Conservation (phyloP, 2,113 vertebrate species). For the Daphoenositta chrysoptera region DNA sequence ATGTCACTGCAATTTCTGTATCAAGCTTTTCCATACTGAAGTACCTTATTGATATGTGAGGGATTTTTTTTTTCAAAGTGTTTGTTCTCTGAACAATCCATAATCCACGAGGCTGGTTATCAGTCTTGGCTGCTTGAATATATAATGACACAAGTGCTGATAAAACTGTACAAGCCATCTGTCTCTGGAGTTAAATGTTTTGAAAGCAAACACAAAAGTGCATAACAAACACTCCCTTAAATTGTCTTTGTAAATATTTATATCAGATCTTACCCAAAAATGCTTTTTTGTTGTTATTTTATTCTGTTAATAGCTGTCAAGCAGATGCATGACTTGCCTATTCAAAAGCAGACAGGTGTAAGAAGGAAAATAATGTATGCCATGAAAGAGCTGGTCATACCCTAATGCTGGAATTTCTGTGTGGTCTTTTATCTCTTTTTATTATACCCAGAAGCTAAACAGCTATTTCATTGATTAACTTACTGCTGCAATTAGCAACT, state of each 20-base stretch:
- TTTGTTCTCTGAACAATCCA: constrained; percentile 47
- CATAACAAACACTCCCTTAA: constrained; percentile 40
- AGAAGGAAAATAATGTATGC: not conserved
- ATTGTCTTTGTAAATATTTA: constrained; percentile 64
- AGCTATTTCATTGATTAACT: constrained; percentile 64
- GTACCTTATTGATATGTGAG: constrained; percentile 2
- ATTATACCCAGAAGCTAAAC: constrained; percentile 39
- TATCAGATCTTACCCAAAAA: constrained; percentile 26
- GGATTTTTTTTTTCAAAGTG: not conserved
- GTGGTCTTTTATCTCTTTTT: constrained; percentile 52
- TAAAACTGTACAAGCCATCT: constrained; percentile 63
- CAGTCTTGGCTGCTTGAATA: constrained; percentile 59
- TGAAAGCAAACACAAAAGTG: constrained; percentile 61
- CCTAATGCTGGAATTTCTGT: not conserved
- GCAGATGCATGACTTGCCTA: constrained; percentile 5
- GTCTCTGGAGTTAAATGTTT: constrained; percentile 63
- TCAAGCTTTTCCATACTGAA: constrained; percentile 35
- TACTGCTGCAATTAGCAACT: constrained; percentile 52
- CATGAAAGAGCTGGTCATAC: not conserved
- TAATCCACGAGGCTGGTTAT: constrained; percentile 37
- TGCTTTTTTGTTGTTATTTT: constrained; percentile 39
- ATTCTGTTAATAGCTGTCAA: constrained; percentile 43
- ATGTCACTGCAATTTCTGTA: not conserved
- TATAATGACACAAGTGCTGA: constrained; percentile 52
- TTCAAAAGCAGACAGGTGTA: constrained; percentile 27